Base-by-base conservation (phyloP, 2,888 invertebrate species). In the Lycaena phlaeas region DNA sequence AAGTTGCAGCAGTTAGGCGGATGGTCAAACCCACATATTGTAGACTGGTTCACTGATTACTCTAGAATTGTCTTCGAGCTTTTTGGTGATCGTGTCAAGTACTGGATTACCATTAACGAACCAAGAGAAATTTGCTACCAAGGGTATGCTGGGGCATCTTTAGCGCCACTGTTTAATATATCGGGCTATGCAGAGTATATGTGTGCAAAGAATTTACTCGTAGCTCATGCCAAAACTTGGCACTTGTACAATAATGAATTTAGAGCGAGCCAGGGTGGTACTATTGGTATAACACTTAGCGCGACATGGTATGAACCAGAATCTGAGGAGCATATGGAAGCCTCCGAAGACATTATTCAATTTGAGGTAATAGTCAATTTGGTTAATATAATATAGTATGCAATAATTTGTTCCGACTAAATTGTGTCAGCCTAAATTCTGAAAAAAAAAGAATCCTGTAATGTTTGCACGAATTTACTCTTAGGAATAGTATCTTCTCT, bases 101-200 rank as follows among this genome's bases (percentile, higher is more conserved):
- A 61, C n/a, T 87, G 86, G 86, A 71, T 85, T 5, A 86, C 87
- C 0, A 70, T 85, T 41, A 87, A 87, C 53, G 87, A 87, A 47
- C 85, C 85, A 0, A 56, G 48, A 30, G 53, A 59, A 45, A 50
- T 58, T 14, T 68, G 64, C 30, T 47, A 53, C 7, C 45, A 48
- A 3, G 79, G 76, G 1, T 87, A 86, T 51, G 72, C 72, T 2
- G 47, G 34, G 10, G 60, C 50, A 1, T 43, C 47, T n/a, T 15
- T 45, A 17, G 53, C 59, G 2, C 65, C 65, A 10, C 54, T 62
- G 29, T 43, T 70, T 1, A 54, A 67, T 22, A 62, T 64, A 2
- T 41, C 70, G 2, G 79, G 76, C 4, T 52, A 68, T 27, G 76
- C 64, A 6, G 75, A 76, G 36, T 85, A 85, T 43, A 49, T 77